These are phyloP conservation scores for Sanderia malayensis DNA, from an alignment of 30 jellyfish, hydroid and myxozoan genomes.

Conservation along the genomic window DNA sequence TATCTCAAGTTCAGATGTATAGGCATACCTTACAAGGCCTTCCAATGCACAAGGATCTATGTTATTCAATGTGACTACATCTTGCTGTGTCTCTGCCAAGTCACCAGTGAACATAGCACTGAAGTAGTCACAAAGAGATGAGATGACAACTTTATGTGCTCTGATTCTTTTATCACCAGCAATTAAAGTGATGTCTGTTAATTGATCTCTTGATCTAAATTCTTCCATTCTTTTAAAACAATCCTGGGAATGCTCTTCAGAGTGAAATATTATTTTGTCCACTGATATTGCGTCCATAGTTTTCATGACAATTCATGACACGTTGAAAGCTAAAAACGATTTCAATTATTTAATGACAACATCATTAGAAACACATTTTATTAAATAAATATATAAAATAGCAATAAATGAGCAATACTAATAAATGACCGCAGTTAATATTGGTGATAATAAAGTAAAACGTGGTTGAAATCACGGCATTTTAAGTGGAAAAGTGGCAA, in stretches of 20 bases:
- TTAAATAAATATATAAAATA: no score
- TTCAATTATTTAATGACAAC: no score
- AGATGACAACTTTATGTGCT: conserved; percentile 82
- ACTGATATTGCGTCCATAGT: conserved; percentile 67
- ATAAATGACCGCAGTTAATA: no score
- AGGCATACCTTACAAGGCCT: conserved; percentile 80
- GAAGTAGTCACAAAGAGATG: conserved; percentile 83
- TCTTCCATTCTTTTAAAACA: conserved; percentile 79
- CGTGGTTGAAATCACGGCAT: no score
- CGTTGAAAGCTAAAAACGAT: no score
- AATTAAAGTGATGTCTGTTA: conserved; percentile 76
- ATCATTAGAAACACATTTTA: no score
- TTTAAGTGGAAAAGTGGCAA: no score
- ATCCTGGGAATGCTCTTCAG: conserved; percentile 30
- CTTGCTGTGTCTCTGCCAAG: conserved; percentile 74
- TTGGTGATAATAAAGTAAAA: no score
- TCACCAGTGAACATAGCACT: conserved; percentile 89
- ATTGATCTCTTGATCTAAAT: conserved; percentile 63
- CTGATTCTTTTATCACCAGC: conserved; percentile 82
- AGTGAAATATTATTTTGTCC: conserved; percentile 67
- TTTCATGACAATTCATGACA: no score
- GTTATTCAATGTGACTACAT: conserved; percentile 78
- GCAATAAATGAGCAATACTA: no score
- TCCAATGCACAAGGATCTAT: conserved; percentile 91
- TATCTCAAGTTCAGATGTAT: conserved; percentile 76